Conservation (phyloP, 2,888 invertebrate species). For the Lasioglossum vierecki region DNA sequence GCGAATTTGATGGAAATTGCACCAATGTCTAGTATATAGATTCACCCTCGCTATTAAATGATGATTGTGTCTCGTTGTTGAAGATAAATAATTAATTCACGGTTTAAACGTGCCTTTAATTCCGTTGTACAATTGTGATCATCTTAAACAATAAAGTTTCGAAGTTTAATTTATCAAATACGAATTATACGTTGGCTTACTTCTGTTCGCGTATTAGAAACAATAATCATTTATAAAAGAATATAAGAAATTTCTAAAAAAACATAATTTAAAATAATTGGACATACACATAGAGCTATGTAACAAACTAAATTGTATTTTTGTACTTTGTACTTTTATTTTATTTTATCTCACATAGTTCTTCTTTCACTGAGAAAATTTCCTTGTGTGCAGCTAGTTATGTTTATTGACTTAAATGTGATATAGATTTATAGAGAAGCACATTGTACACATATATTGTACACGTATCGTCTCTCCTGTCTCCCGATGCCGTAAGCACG, state of each 20-base stretch:
- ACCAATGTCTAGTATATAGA: background rate
- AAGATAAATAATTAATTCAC: background rate
- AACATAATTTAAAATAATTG: too few relatives aligned
- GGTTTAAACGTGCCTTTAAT: background rate
- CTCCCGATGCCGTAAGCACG: too few relatives aligned
- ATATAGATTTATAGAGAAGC: background rate
- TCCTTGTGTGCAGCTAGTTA: too few relatives aligned
- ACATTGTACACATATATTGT: background rate
- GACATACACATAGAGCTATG: too few relatives aligned
- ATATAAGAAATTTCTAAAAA: too few relatives aligned
- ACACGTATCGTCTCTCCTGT: too few relatives aligned
- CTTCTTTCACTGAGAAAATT: background rate
- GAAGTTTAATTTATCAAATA: background rate
- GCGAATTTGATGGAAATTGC: background rate
- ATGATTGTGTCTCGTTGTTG: background rate
- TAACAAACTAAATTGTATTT: background rate
- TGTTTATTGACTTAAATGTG: background rate
- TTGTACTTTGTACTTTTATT: background rate
- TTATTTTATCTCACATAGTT: background rate
- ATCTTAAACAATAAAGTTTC: too few relatives aligned
- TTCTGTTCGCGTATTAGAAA: too few relatives aligned
- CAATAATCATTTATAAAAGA: too few relatives aligned
- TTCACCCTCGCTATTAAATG: background rate
- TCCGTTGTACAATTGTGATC: too few relatives aligned
- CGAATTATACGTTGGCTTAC: too few relatives aligned